Evolutionary conservation across 2,797 vertebrate species (phyloP), one percentile per base, ranked within the genome.

Genomic region (Crenichthys baileyi): DNA sequence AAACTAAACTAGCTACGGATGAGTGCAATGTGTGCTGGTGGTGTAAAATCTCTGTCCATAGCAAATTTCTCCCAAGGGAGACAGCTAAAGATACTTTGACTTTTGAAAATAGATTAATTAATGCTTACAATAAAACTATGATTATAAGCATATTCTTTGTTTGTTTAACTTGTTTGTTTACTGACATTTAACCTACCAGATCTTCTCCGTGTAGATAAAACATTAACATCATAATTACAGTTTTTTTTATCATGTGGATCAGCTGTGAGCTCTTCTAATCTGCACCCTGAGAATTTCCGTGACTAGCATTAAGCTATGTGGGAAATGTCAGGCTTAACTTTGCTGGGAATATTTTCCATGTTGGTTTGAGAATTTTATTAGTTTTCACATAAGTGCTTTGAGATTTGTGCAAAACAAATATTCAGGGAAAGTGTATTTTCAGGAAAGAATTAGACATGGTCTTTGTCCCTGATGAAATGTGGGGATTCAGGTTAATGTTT

Each of bases 271-370:
- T 2, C 70, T 80, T 78, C 82, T 29, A 74, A 88, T 78, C 75
- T 46, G 20, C 58, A 79, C 70, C 58, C 61, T 82, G 78, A 80
- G 70, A 89, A 88, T 72, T 18, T 36, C 76, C 56, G 68, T 44
- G 24, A 36, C 55, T 79, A 71, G 70, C 16, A 78, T 29, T 58
- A 55, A 79, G 68, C 70, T 29, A 73, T 81, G 84, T 81, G 84
- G 82, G 82, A 85, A 87, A 88, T 86, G 73, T 31, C 53, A 82
- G 78, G 83, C 79, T 83, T 87, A 78, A 86, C 68, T 92, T n/a
- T 77, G 72, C 77, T 87, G 85, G 83, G 83, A 83, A 82, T 36
- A 74, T 9, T 60, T 63, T 72, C 65, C 74, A 60, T 73, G 60
- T 73, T 81, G 63, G 80, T 65, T 39, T 50, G 68, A 63, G 65